Percentiles rank a stretch among this genome's conserved stretches.
These are phyloP conservation scores for Turritopsis rubra DNA, from an alignment of 30 jellyfish, hydroid and myxozoan species.

Conservation along the genomic window DNA sequence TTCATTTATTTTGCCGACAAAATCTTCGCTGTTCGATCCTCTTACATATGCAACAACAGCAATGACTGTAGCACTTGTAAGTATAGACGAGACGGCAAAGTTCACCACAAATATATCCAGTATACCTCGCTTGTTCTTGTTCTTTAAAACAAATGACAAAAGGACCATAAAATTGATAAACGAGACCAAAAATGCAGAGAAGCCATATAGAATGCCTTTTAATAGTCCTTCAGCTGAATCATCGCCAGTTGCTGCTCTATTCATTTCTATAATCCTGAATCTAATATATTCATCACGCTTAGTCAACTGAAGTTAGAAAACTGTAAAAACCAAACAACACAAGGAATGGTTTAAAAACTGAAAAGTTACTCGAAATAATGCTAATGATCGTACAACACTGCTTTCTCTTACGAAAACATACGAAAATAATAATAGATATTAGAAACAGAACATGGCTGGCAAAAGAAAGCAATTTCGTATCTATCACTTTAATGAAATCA, in stretches of 20 bases:
- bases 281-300: not conserved
- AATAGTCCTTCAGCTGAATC: conserved; percentile 11
- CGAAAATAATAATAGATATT: too few species aligned
- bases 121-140: conserved; percentile 31
- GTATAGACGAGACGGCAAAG: conserved; percentile 45
- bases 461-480: too few species aligned
- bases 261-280: not conserved
- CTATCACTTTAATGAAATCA: too few species aligned
- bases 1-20: not conserved
- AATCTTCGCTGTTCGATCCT: conserved; percentile 36
- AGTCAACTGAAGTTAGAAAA: too few species aligned
- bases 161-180: conserved; percentile 24
- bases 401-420: too few species aligned
- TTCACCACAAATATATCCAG: conserved; percentile 48
- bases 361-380: too few species aligned
- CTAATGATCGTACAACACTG: too few species aligned
- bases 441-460: too few species aligned
- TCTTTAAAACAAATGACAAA: not conserved
- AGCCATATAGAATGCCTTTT: conserved; percentile 22
- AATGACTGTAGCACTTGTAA: conserved; percentile 47
- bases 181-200: not conserved
- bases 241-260: not conserved
- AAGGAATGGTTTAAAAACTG: too few species aligned
- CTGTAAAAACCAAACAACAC: too few species aligned
- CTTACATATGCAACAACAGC: conserved; percentile 46